A percentile compares a stretch with the other conserved stretches of the same genome.
Evolutionary conservation across 2,113 vertebrate genomes (phyloP).

Genomic region (Callipepla californica): DNA sequence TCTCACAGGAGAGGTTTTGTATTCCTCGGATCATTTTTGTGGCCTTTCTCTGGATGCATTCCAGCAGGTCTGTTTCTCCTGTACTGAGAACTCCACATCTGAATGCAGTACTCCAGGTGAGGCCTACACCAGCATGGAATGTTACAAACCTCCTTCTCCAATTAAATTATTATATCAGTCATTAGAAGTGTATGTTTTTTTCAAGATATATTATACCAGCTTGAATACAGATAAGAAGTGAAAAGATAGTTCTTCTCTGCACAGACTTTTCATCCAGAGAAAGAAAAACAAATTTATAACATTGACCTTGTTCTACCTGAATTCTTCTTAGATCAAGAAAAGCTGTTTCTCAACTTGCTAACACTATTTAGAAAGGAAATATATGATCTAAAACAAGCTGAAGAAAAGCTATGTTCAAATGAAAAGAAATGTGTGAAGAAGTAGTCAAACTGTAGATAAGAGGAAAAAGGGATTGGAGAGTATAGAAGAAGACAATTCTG

Average conservation of each 20-base stretch:
- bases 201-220: not conserved
- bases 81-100: too few relatives aligned
- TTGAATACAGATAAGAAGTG: not conserved
- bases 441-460: not conserved
- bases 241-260: not conserved
- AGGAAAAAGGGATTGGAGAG: not conserved
- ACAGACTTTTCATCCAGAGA: not conserved
- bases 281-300: not conserved
- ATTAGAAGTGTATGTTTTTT: not conserved
- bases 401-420: not conserved
- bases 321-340: slow-evolving; percentile 1
- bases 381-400: not conserved
- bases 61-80: too few relatives aligned
- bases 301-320: not conserved
- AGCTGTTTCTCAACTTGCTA: not conserved
- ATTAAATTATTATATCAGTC: not conserved
- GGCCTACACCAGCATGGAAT: not conserved
- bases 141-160: not conserved
- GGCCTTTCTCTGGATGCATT: too few relatives aligned
- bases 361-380: not conserved
- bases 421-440: not conserved
- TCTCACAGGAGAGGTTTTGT: too few relatives aligned
- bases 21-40: too few relatives aligned
- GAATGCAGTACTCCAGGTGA: too few relatives aligned
- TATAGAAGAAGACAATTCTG: not conserved